Percentiles rank a stretch among this genome's conserved stretches.
These are phyloP conservation scores for Microcebus jonahi DNA, from an alignment of 2,113 vertebrate species.

Conservation along the genomic window DNA sequence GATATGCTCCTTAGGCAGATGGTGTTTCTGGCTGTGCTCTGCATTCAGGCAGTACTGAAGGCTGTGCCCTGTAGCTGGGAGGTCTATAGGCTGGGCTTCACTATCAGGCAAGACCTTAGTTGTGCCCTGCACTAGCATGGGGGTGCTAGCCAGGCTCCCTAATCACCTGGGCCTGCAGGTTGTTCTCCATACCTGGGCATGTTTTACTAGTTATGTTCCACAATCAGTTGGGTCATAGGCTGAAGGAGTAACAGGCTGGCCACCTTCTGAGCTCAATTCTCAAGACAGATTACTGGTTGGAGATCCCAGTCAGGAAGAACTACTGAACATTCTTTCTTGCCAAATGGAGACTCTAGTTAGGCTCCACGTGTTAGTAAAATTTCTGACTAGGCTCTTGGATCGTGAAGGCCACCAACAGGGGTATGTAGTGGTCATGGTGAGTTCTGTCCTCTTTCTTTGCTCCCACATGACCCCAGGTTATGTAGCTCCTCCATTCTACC, in stretches of 20 bases:
- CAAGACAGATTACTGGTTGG: background rate
- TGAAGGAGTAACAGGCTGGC: background rate
- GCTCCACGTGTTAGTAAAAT: background rate
- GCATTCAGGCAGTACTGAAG: background rate
- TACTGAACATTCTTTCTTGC: background rate
- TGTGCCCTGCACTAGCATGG: background rate
- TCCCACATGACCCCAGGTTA: background rate
- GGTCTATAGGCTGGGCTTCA: background rate
- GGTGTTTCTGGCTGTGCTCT: background rate
- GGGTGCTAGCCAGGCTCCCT: background rate
- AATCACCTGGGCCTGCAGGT: background rate
- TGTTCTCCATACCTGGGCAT: background rate
- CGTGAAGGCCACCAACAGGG: no score
- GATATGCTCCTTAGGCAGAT: background rate
- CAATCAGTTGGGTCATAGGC: fast-evolving
- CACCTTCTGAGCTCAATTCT: background rate
- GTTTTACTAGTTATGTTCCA: background rate
- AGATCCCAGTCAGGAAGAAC: background rate
- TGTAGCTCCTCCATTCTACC: background rate
- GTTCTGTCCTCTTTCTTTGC: background rate
- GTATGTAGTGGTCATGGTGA: background rate
- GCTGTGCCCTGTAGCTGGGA: background rate
- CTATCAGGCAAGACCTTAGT: background rate
- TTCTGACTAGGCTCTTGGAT: background rate
- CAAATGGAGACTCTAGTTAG: background rate